Evolutionary conservation across 1,140 invertebrate species (phyloP).

Genomic region (Pygmarrhopalites habei): DNA sequence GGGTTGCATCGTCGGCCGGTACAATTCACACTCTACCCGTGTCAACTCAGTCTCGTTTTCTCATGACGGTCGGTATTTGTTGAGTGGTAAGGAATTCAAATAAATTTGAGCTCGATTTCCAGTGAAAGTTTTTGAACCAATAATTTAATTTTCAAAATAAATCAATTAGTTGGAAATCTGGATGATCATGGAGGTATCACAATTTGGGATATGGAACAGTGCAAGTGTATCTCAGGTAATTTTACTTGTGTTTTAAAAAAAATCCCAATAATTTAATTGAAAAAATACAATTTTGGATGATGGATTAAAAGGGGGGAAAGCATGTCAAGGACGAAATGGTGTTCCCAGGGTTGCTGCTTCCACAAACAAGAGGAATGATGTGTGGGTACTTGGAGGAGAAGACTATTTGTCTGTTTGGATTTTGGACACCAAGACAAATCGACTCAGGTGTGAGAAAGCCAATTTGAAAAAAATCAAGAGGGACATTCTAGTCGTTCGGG

Average conservation of each 20-base stretch:
- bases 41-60: conserved; percentile 77
- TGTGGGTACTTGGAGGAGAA: conserved; percentile 59
- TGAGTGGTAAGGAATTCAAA: conserved; percentile 51
- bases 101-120: too few relatives aligned
- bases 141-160: too few relatives aligned
- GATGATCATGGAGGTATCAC: conserved; percentile 64
- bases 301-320: conserved; percentile 39
- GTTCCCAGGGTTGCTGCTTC: conserved; percentile 50
- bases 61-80: conserved; percentile 65
- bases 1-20: conserved; percentile 53
- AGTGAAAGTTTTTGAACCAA: too few relatives aligned
- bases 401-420: conserved; percentile 67
- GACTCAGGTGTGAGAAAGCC: conserved; percentile 62
- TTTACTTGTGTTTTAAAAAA: too few relatives aligned
- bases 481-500: conserved; percentile 39
- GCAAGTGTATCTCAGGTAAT: conserved; percentile 41
- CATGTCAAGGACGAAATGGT: conserved; percentile 60
- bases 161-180: conserved; percentile 76
- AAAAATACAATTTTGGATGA: too few relatives aligned
- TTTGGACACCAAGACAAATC: conserved; percentile 60
- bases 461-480: conserved; percentile 47
- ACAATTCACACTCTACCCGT: conserved; percentile 76
- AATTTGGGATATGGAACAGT: conserved; percentile 60
- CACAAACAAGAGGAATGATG: conserved; percentile 49
- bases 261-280: too few relatives aligned